These are phyloP conservation scores for Neosilurus mollespiculum DNA, from an alignment of 2,797 vertebrate species.

Conservation along the genomic window DNA sequence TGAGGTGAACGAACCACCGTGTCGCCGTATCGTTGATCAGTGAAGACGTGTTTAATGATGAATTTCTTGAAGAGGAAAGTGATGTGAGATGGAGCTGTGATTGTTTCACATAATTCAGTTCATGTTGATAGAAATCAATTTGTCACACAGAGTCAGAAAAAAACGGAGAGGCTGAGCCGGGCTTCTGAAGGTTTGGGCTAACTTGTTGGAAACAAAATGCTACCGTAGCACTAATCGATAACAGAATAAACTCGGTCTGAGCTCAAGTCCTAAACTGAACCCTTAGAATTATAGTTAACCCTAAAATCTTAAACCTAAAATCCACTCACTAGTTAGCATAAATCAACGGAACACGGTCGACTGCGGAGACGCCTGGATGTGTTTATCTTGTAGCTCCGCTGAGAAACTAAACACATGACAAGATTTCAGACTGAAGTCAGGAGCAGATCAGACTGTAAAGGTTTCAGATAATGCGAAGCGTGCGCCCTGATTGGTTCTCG, in stretches of 20 bases:
- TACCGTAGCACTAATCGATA: no score
- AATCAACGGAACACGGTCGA: no score
- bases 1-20: no score
- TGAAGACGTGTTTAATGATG: background rate
- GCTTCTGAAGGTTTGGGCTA: no score
- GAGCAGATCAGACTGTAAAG: background rate
- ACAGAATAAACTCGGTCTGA: no score
- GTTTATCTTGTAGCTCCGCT: background rate
- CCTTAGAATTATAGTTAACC: no score
- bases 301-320: no score
- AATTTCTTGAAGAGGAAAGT: background rate
- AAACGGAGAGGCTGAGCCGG: background rate
- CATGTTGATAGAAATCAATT: background rate
- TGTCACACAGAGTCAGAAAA: background rate
- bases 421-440: slow-evolving; percentile 71
- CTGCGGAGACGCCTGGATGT: no score
- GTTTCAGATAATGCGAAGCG: background rate
- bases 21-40: background rate
- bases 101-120: no score
- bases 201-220: no score
- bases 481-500: slow-evolving; percentile 50
- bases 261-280: no score
- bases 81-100: background rate
- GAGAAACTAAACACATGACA: background rate
- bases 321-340: no score